Conservation (phyloP, 2,888 invertebrate species). For the Polymixis lichenea region DNA sequence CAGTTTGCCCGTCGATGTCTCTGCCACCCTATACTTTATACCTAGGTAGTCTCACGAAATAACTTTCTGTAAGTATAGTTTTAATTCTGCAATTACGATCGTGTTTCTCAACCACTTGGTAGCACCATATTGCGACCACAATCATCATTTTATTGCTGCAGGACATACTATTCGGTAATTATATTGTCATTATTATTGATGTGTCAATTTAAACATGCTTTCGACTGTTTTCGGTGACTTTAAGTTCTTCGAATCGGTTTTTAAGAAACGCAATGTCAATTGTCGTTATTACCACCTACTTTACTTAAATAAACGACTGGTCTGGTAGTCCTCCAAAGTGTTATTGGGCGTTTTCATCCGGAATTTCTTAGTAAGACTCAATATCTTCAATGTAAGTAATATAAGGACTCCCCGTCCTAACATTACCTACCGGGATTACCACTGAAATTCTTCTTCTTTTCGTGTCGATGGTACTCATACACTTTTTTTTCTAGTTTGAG, state of each 20-base stretch:
- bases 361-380: not conserved
- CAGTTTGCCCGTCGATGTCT: too few relatives aligned
- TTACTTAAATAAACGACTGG: not conserved
- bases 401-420: too few relatives aligned
- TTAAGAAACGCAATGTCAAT: conserved; percentile 18
- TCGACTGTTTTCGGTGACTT: not conserved
- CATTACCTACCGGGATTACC: too few relatives aligned
- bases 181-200: conserved; percentile 48
- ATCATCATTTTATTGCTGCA: conserved; percentile 21
- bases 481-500: too few relatives aligned
- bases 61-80: not conserved
- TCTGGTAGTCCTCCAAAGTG: not conserved
- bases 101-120: conserved; percentile 13
- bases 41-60: not conserved
- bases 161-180: conserved; percentile 38
- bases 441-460: too few relatives aligned
- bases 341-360: not conserved
- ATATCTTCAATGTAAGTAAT: too few relatives aligned
- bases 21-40: too few relatives aligned
- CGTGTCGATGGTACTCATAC: too few relatives aligned
- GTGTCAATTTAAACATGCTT: conserved; percentile 46
- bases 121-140: conserved; percentile 16
- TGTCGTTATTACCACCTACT: conserved; percentile 18
- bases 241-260: conserved; percentile 8
- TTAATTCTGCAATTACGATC: not conserved